phyloP scores from a whole-genome alignment of 2,797 vertebrate genomes.

The Epinephelus malabaricus region DNA sequence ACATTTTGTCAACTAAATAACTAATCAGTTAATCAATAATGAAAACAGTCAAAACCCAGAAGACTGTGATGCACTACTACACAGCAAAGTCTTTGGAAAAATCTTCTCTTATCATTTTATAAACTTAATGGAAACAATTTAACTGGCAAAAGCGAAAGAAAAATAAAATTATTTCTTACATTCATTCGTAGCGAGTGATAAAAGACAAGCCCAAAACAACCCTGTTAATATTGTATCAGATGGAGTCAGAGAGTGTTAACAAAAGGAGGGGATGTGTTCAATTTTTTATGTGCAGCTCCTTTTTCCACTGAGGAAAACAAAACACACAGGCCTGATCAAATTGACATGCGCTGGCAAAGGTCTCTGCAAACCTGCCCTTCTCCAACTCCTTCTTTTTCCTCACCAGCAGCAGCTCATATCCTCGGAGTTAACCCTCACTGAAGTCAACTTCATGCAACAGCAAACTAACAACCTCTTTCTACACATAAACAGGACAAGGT shows the following conservation, averaged over 20 bases:
- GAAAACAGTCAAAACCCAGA: background rate
- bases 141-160: conserved; percentile 19
- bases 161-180: background rate
- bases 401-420: conserved; percentile 41
- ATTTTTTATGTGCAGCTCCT: conserved; percentile 72
- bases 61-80: background rate
- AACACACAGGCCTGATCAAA: conserved; percentile 66
- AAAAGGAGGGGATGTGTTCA: conserved; percentile 63
- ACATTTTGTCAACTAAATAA: background rate
- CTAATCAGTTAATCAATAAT: conserved; percentile 6
- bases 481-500: conserved; percentile 60
- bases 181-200: conserved; percentile 39
- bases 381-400: conserved; percentile 18
- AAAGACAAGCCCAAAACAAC: conserved; percentile 59
- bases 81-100: background rate
- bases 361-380: conserved; percentile 47
- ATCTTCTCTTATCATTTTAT: conserved; percentile 14
- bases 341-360: conserved; percentile 58
- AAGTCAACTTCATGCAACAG: conserved; percentile 53
- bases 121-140: conserved; percentile 32
- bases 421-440: conserved; percentile 45
- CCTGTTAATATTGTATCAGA: conserved; percentile 70
- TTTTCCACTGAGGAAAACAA: conserved; percentile 66
- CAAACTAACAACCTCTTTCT: conserved; percentile 40
- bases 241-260: conserved; percentile 64